Base-by-base conservation (phyloP, 2,113 vertebrate genomes). In the Pseudopodoces humilis region DNA sequence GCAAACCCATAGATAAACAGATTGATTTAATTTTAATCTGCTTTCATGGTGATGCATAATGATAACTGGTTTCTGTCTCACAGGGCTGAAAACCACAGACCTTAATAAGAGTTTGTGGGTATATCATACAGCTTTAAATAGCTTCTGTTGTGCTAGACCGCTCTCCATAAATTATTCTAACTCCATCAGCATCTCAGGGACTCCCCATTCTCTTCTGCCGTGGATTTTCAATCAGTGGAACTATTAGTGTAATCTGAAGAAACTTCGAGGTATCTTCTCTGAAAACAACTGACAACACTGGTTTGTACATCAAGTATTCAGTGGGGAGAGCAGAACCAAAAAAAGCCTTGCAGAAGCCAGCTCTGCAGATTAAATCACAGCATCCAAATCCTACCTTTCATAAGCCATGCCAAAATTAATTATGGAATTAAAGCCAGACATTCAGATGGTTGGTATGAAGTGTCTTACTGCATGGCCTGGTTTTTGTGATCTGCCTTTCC, bases 1-100 rank as follows among this genome's bases (percentile, higher is more conserved):
- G 93, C 95, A 94, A 97, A 60, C 94, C 94, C 88, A 72, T 95
- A 97, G 96, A 97, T 97, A 98, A 98, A 98, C 98, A 98, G 97
- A 97, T 97, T 95, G 97, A 97, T 98, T 98, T 98, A 96, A 98
- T 98, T 98, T 98, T 97, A 97, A 98, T 98, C 97, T 98, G 92
- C 94, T 95, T 98, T 97, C 97, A 71, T 97, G 97, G 97, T 69
- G 95, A 94, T 95, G 96, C 97, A 97, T 98, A 95, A 91, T 94
- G 97, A 97, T 97, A 97, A 86, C 97, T 79, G 93, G 93, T 87
- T 97, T 96, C 89, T 95, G 95, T 97, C 97, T 97, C 97, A 5
- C 41, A 95, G 97, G 97, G 88, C 71, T 96, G 96, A 68, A 95
- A 96, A 96, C 95, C 90, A 74, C 95, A 97, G 94, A 94, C 96